Conservation (phyloP, 2,797 vertebrate species). For the Tinamus major region DNA sequence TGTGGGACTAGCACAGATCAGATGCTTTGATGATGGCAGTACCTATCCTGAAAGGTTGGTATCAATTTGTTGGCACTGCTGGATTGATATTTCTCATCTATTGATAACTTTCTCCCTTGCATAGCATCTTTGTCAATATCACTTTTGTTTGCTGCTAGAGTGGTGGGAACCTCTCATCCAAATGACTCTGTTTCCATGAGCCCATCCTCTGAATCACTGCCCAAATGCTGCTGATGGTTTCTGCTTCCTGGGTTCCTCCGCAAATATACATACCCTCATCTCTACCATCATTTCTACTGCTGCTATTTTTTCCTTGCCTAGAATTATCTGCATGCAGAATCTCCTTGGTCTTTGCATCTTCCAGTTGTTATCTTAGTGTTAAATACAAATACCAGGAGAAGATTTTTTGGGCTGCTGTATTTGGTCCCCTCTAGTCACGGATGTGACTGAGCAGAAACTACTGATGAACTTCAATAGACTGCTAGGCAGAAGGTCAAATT, state of each 20-base stretch:
- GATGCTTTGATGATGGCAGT: neutral
- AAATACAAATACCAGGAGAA: neutral
- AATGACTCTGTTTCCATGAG: neutral
- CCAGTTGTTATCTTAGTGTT: neutral
- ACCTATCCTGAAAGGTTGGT: slow-evolving; percentile 39
- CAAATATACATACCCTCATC: accelerated
- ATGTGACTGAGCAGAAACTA: neutral
- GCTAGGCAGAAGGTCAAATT: neutral
- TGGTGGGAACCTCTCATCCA: accelerated
- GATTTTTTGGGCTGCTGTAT: neutral
- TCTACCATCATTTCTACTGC: neutral
- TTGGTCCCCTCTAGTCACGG: neutral
- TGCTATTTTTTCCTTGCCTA: neutral
- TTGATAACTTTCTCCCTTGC: neutral
- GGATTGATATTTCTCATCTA: neutral
- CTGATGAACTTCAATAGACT: neutral
- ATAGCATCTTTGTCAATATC: neutral
- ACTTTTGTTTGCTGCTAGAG: neutral
- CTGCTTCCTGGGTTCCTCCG: neutral
- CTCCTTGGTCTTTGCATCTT: neutral
- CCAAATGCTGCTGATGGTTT: neutral
- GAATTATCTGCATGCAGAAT: neutral
- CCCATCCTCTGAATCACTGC: neutral
- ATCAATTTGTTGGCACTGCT: slow-evolving; percentile 24
- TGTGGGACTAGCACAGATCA: slow-evolving; percentile 3